Base-by-base conservation (phyloP, 1,140 invertebrate genomes). In the Thaumetopoea pityocampa region DNA sequence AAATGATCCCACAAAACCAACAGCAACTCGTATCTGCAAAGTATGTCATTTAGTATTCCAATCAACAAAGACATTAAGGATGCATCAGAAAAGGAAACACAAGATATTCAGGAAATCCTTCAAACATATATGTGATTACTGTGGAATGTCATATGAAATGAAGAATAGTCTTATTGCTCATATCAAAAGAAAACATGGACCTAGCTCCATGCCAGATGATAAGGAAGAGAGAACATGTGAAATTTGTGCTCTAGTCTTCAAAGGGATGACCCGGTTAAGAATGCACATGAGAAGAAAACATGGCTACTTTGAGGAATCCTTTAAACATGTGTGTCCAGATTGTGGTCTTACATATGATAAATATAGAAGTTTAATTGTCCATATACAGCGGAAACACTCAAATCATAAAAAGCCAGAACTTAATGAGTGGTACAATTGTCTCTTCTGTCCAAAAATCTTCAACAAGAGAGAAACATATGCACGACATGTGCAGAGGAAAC, bases 261-360 rank as follows among this genome's bases (percentile, higher is more conserved):
- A 80, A 62, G 79, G 79, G 1, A 66, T 60, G 34, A 33, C 65
- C 4, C 56, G 79, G 24, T 62, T 83, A 44, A 40, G 79, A 6
- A 79, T 83, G 74, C 79, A 83, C 40, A 83, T 80, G 79, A 37
- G 65, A 15, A 64, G 79, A 29, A 83, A 83, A 27, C 79, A 83
- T 34, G 74, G 67, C 0, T 59, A 67, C 1, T 83, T 77, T 20
- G 55, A 71, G 44, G 73, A 80, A 0, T 67, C 76, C 0, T 83
- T 83, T 19, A 68, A 67, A 24, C 61, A 78, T 29, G 64, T 55
- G 1, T 83, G 79, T 16, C 20, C 67, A 5, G 61, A 80, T 4
- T 83, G 79, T 26, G 79, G 76, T 0, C 46, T 83, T 3, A 74
- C 76, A 0, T 83, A 83, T 33, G 79, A 83, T 5, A 83, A 83